Percentiles rank a stretch among this genome's conserved stretches.
phyloP scores from a whole-genome alignment of 2,888 invertebrate genomes.

The Cabera pusaria region DNA sequence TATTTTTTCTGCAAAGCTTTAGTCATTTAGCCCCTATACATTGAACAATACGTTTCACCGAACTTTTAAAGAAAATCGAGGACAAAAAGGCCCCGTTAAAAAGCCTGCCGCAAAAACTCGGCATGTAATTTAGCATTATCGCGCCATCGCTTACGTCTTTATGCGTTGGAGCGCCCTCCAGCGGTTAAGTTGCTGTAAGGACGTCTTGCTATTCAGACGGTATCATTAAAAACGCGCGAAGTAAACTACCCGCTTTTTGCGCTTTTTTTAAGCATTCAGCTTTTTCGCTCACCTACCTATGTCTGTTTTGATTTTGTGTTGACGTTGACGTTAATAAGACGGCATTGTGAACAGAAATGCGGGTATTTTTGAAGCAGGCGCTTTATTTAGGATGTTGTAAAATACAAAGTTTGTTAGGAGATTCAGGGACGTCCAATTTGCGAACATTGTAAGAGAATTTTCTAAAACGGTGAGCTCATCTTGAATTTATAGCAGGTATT shows the following conservation, averaged over 20 bases:
- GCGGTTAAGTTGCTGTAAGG: conserved; percentile 18
- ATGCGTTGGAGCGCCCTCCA: conserved; percentile 14
- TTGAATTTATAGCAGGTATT: conserved; percentile 4
- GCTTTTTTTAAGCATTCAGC: conserved; percentile 14
- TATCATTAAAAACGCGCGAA: conserved; percentile 29
- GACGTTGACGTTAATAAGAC: conserved; percentile 24
- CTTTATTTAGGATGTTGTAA: conserved; percentile 5
- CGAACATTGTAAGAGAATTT: conserved; percentile 15
- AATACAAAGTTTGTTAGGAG: conserved; percentile 16
- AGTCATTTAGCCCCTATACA: not conserved
- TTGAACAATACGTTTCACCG: conserved; percentile 11
- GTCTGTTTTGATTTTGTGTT: conserved; percentile 28
- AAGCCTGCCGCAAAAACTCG: conserved; percentile 17
- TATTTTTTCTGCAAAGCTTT: not conserved
- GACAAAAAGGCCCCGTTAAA: conserved; percentile 10
- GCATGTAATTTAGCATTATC: conserved; percentile 22
- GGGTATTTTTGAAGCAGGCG: conserved; percentile 16
- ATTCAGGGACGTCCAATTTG: conserved; percentile 13
- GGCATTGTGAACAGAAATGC: conserved; percentile 19
- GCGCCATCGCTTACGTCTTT: conserved; percentile 20
- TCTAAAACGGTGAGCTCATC: conserved; percentile 7
- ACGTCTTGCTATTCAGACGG: conserved; percentile 21
- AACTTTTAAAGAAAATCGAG: conserved; percentile 13
- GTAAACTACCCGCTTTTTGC: conserved; percentile 24
- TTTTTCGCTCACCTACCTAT: conserved; percentile 22